Evolutionary conservation across 2,888 invertebrate genomes (phyloP).

Genomic region (Periphyllus acericola): DNA sequence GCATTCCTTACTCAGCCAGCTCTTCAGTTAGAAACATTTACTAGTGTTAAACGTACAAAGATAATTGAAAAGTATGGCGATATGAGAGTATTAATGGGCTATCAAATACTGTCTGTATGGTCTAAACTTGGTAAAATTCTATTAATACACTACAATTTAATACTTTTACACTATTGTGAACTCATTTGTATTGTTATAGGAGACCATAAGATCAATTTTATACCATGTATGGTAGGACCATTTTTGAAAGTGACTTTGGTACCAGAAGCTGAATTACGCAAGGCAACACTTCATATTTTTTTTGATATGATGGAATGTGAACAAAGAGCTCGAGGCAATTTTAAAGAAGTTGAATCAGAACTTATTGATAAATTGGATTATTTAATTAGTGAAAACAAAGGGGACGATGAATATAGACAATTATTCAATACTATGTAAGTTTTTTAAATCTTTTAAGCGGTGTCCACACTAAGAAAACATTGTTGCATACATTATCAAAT

Average conservation of each 20-base stretch:
- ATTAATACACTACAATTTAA: neutral
- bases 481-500: too few relatives aligned
- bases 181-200: slow-evolving; percentile 69
- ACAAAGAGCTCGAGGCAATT: slow-evolving; percentile 83
- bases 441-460: slow-evolving; percentile 43
- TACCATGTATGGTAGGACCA: slow-evolving; percentile 93
- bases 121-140: slow-evolving; percentile 77
- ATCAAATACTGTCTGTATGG: slow-evolving; percentile 92
- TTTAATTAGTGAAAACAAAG: slow-evolving; percentile 91
- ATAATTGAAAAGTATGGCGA: slow-evolving; percentile 84
- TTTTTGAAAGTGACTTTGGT: slow-evolving; percentile 93
- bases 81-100: slow-evolving; percentile 92
- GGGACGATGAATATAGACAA: slow-evolving; percentile 90
- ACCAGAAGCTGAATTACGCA: slow-evolving; percentile 83
- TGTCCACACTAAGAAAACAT: too few relatives aligned
- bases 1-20: slow-evolving; percentile 83
- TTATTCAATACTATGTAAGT: slow-evolving; percentile 97
- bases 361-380: slow-evolving; percentile 93
- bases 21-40: slow-evolving; percentile 82
- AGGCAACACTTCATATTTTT: slow-evolving; percentile 90
- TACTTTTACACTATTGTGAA: neutral
- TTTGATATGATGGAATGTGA: slow-evolving; percentile 97
- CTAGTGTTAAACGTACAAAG: slow-evolving; percentile 81
- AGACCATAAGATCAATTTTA: slow-evolving; percentile 86
- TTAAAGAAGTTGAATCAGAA: slow-evolving; percentile 90